Base-by-base conservation (phyloP, 2,888 invertebrate species). In the Tineola bisselliella region DNA sequence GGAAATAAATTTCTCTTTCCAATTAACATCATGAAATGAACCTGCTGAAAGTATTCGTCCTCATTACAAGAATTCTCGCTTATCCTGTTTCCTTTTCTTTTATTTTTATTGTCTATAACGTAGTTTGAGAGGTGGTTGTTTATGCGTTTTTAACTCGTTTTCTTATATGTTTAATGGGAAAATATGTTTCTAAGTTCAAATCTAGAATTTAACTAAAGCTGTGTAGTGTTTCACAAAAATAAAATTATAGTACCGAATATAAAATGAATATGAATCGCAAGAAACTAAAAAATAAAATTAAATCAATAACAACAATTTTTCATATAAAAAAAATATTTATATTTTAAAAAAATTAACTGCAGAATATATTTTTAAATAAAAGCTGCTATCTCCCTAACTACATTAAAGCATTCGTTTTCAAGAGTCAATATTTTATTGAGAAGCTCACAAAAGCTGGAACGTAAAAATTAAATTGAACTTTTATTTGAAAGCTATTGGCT, bases 11-110 rank as follows among this genome's bases (percentile, higher is more conserved):
- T 48, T 48, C 48, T 17, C 13, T 48, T 48, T 17, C 48, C 48
- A 48, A 48, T 48, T 48, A 48, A 48, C 15, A 44, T 44, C 44
- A 48, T 48, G 48, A 15, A 48, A 17, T 17, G 48, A n/a, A 38
- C 38, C 48, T 10, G 48, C 48, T 48, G 48, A 17, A 15, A 48
- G 15, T 48, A 25, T 25, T 25, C 56, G 56, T 56, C 30, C 56
- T 56, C 56, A 56, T 56, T 56, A 56, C 56, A 19, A 56, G 56
- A 30, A 56, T 56, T 56, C 56, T 56, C 56, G 19, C 30, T 56
- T 56, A 56, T 56, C 56, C 25, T 19, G 30, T 25, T 56, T 56
- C 30, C 56, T 18, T 56, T 30, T 17, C 48, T 48, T 48, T 48
- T 43, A 13, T 43, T 43, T 25, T 43, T 48, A 48, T 17, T 48